These are phyloP conservation scores for Ciona savignyi DNA, from an alignment of 23 tunicate genomes.

Conservation along the genomic window DNA sequence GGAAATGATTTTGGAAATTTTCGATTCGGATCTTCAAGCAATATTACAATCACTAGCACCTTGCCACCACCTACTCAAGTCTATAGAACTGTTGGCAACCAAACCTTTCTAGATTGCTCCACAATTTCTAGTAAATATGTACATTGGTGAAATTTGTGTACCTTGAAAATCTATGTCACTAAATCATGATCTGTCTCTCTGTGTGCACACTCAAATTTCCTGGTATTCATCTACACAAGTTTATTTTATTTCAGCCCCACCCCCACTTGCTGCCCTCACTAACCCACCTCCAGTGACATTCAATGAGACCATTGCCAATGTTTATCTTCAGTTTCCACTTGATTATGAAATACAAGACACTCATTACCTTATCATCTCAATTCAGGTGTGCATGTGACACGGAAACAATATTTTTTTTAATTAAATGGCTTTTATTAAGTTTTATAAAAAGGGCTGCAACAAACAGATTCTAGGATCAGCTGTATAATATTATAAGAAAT, in stretches of 20 bases:
- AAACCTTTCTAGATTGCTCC: constrained; percentile 11
- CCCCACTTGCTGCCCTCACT: not conserved
- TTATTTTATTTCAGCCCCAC: not conserved
- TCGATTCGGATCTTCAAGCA: not conserved
- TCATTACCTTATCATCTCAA: constrained; percentile 6
- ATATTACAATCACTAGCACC: not conserved
- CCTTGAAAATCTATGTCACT: too few relatives aligned
- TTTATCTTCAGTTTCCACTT: constrained; percentile 17
- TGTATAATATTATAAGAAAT: too few relatives aligned
- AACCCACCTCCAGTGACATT: constrained; percentile 4
- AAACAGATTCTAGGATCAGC: too few relatives aligned
- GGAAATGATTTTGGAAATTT: constrained; percentile 19
- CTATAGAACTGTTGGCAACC: constrained; percentile 1
- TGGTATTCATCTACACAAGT: too few relatives aligned
- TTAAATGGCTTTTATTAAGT: too few relatives aligned
- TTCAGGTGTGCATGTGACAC: too few relatives aligned
- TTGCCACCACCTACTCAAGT: constrained; percentile 7
- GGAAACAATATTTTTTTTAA: too few relatives aligned
- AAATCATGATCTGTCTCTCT: too few relatives aligned
- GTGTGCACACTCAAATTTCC: too few relatives aligned
- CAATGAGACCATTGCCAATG: not conserved
- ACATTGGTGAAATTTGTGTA: too few relatives aligned
- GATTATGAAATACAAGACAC: constrained; percentile 12
- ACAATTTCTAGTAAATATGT: not conserved
- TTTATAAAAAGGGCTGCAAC: too few relatives aligned